Conservation (phyloP, 2,113 vertebrate species). For the Mola mola region DNA sequence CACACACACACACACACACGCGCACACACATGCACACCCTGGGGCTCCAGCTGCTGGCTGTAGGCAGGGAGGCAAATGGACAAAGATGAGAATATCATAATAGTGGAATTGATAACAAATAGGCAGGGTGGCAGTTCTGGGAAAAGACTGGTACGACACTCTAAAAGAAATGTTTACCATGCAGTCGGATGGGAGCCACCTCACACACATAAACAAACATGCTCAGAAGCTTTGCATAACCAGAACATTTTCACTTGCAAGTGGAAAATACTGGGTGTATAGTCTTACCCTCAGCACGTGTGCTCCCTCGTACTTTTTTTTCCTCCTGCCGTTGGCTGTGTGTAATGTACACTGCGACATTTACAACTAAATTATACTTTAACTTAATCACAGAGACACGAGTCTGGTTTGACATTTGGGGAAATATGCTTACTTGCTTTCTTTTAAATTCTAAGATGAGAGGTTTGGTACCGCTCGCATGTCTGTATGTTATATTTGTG, state of each 20-base stretch:
- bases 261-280: constrained; percentile 53
- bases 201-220: constrained; percentile 1
- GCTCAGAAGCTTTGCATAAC: no score
- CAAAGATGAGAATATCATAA: constrained; percentile 59
- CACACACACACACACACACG: constrained; percentile 35
- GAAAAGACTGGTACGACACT: constrained; percentile 56
- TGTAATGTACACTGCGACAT: constrained; percentile 15
- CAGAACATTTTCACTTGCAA: constrained; percentile 47
- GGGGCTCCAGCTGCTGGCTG: constrained; percentile 52
- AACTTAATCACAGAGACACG: not conserved
- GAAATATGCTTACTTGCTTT: not conserved
- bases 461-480: not conserved
- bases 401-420: constrained; percentile 3
- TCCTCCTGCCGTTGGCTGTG: constrained; percentile 22
- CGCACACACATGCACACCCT: constrained; percentile 27
- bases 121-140: constrained; percentile 57
- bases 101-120: constrained; percentile 72
- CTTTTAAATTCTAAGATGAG: not conserved
- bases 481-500: not conserved
- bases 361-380: constrained; percentile 10
- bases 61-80: constrained; percentile 34
- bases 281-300: constrained; percentile 33
- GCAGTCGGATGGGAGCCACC: constrained; percentile 37
- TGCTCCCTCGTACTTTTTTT: constrained; percentile 17
- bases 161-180: constrained; percentile 69